Evolutionary conservation across 2,888 invertebrate genomes (phyloP).

Genomic region (Tinea semifulvella): DNA sequence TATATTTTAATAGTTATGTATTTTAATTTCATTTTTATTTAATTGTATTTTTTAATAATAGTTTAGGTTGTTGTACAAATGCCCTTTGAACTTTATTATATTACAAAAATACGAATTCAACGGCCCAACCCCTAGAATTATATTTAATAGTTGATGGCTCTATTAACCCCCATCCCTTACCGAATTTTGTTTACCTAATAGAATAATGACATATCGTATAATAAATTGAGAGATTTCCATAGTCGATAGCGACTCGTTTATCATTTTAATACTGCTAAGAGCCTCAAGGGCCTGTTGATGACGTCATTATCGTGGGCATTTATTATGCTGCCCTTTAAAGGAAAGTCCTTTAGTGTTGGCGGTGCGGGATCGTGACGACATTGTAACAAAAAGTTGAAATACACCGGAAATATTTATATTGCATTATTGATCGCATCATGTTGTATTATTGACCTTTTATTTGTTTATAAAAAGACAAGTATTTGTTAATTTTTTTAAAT

Average conservation of each 20-base stretch:
- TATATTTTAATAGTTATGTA: too few relatives aligned
- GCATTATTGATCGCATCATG: too few relatives aligned
- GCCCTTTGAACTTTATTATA: too few relatives aligned
- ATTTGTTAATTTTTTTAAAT: too few relatives aligned
- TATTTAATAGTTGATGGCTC: slow-evolving; percentile 52
- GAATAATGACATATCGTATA: slow-evolving; percentile 63
- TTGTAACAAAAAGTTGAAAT: too few relatives aligned
- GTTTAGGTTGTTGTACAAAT: too few relatives aligned
- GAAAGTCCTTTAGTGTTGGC: not conserved
- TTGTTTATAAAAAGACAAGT: too few relatives aligned
- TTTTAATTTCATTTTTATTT: too few relatives aligned
- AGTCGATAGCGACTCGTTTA: slow-evolving; percentile 55
- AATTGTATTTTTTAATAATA: too few relatives aligned
- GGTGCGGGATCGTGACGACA: too few relatives aligned
- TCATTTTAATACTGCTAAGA: slow-evolving; percentile 60
- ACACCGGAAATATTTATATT: too few relatives aligned
- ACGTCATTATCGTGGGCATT: slow-evolving; percentile 38
- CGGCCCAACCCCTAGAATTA: slow-evolving; percentile 30
- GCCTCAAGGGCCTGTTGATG: slow-evolving; percentile 27
- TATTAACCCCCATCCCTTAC: slow-evolving; percentile 45
- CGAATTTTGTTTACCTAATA: slow-evolving; percentile 61
- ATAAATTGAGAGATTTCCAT: slow-evolving; percentile 66
- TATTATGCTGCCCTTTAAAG: slow-evolving; percentile 10
- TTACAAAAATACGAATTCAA: slow-evolving; percentile 23
- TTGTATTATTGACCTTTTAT: too few relatives aligned